A percentile compares a stretch with the other conserved stretches of the same genome.
These are phyloP conservation scores for Ciconia nigra DNA, from an alignment of 2,797 vertebrate genomes.

Conservation along the genomic window DNA sequence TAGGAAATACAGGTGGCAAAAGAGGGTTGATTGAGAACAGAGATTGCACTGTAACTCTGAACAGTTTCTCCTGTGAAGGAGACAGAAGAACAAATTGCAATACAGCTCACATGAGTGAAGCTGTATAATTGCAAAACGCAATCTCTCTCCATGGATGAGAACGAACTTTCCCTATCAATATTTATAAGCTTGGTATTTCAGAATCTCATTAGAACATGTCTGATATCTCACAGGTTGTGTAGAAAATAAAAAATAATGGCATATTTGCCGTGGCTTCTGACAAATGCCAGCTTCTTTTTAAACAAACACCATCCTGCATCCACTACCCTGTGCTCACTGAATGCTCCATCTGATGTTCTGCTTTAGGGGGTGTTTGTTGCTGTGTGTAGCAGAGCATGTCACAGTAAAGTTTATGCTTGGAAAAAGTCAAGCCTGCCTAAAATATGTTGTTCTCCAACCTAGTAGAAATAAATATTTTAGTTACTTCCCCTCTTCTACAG, in stretches of 20 bases:
- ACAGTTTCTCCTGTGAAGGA: constrained; percentile 1
- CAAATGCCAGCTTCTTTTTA: constrained; percentile 24
- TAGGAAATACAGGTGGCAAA: constrained; percentile 7
- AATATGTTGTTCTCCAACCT: not conserved
- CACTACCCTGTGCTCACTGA: not conserved
- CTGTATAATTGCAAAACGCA: constrained; percentile 48
- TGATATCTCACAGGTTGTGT: constrained; percentile 3
- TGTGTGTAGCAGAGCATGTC: not conserved
- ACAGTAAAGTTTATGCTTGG: not conserved
- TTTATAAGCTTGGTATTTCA: constrained; percentile 47
- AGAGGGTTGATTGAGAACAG: constrained; percentile 21
- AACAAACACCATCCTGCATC: constrained; percentile 26
- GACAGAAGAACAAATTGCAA: constrained; percentile 49
- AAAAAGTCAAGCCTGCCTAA: not conserved
- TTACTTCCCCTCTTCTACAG: not conserved
- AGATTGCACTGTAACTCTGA: constrained; percentile 44
- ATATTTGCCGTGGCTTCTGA: constrained; percentile 11
- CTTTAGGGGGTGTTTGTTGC: constrained; percentile 11
- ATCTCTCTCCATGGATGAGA: not conserved
- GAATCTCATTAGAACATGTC: constrained; percentile 51
- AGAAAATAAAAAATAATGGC: constrained; percentile 35
- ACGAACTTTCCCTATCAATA: constrained; percentile 33
- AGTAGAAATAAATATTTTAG: constrained; percentile 28
- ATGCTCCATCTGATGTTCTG: not conserved
- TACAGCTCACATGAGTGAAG: constrained; percentile 42